Evolutionary conservation across 1,140 invertebrate genomes (phyloP).

Genomic region (Caerostris extrusa): DNA sequence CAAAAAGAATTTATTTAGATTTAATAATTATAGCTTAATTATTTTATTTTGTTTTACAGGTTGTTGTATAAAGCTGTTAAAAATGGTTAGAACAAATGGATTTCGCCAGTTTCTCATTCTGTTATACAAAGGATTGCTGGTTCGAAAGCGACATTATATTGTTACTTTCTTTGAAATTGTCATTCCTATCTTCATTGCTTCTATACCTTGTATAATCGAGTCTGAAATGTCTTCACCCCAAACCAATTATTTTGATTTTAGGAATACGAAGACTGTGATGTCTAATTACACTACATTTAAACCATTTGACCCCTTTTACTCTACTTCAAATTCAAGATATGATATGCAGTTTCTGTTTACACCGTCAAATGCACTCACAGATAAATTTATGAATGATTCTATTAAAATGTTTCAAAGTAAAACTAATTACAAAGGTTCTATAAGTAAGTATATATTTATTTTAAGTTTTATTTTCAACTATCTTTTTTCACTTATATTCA

Average conservation of each 20-base stretch:
- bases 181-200: constrained; percentile 78
- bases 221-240: background rate
- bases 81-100: constrained; percentile 77
- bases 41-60: background rate
- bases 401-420: constrained; percentile 17
- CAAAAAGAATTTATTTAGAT: too few species aligned
- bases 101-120: constrained; percentile 82
- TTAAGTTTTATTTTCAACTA: background rate
- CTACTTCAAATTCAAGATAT: background rate
- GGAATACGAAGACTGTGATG: background rate
- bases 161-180: constrained; percentile 80
- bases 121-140: constrained; percentile 76
- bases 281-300: background rate
- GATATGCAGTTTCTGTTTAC: constrained; percentile 18
- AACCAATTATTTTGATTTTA: background rate
- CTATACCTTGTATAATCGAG: constrained; percentile 44
- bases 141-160: constrained; percentile 78
- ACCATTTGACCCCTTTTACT: constrained; percentile 38
- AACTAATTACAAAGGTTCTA: background rate
- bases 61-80: background rate
- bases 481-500: too few species aligned
- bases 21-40: too few species aligned
- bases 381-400: constrained; percentile 18
- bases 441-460: constrained; percentile 45
- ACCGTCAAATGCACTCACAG: background rate